These are phyloP conservation scores for Typhlichthys eigenmanni DNA, from an alignment of 2,797 vertebrate species.

Conservation along the genomic window DNA sequence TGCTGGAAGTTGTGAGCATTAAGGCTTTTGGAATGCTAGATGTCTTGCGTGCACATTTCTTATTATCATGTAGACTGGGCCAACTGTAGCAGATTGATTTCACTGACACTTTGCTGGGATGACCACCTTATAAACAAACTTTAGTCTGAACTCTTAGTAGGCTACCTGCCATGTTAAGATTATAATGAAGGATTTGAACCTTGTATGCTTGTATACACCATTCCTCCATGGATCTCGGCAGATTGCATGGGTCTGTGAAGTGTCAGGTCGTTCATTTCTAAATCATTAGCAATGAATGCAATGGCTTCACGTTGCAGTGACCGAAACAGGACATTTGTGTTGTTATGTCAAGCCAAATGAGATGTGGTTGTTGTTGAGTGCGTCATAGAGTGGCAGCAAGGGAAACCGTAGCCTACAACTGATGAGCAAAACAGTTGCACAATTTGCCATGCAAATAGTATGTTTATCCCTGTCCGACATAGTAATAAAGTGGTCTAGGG, in stretches of 20 bases:
- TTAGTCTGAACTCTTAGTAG: not conserved
- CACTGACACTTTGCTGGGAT: constrained; percentile 24
- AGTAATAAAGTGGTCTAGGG: no score
- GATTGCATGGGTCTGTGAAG: not conserved
- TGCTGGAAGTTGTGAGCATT: constrained; percentile 23
- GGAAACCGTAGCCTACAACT: constrained; percentile 3
- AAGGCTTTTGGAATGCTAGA: constrained; percentile 34
- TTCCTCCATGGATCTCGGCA: constrained; percentile 20
- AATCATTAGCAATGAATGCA: constrained; percentile 45
- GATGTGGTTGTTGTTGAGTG: constrained; percentile 4
- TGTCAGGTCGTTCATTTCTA: constrained; percentile 14
- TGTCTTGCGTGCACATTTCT: constrained; percentile 31
- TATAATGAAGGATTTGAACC: not conserved
- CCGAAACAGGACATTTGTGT: constrained; percentile 26
- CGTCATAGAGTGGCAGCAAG: constrained; percentile 21
- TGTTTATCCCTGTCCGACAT: no score
- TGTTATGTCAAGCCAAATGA: constrained; percentile 28
- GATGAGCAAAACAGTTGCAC: constrained; percentile 27
- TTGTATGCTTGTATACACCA: constrained; percentile 14
- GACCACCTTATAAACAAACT: constrained; percentile 23
- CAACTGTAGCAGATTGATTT: constrained; percentile 7
- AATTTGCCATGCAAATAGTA: constrained; percentile 34
- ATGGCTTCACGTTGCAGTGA: constrained; percentile 39
- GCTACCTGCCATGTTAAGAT: not conserved
- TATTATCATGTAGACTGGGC: not conserved